Evolutionary conservation across 2,797 vertebrate genomes (phyloP).

Genomic region (Chelonia mydas): DNA sequence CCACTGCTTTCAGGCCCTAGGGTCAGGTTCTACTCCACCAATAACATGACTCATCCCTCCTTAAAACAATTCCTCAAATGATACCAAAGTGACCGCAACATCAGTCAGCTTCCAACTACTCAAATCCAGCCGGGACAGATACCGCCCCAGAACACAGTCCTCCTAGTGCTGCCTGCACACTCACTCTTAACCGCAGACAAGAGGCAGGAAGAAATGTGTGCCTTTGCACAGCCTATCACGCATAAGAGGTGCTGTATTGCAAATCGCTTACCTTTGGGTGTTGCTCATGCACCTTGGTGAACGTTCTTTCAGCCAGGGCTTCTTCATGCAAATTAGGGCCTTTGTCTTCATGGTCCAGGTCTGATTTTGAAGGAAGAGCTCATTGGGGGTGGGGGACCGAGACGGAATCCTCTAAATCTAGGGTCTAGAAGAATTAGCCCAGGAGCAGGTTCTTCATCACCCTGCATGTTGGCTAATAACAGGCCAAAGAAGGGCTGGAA

Average conservation of each 20-base stretch:
- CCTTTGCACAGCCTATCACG: conserved; percentile 37
- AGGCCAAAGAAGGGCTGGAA: neutral
- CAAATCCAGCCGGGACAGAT: conserved; percentile 55
- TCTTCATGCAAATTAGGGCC: neutral
- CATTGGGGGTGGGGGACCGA: neutral
- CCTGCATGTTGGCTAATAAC: neutral
- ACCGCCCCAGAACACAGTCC: conserved; percentile 50
- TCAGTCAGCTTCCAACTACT: conserved; percentile 63
- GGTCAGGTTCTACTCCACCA: conserved; percentile 69
- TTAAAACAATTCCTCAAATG: conserved; percentile 70
- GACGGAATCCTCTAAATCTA: neutral
- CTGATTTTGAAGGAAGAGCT: neutral
- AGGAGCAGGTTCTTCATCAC: neutral
- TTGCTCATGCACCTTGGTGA: neutral
- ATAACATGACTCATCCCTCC: conserved; percentile 72
- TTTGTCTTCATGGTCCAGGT: neutral
- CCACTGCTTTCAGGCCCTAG: conserved; percentile 53
- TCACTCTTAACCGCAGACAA: conserved; percentile 51
- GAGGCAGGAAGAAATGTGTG: conserved; percentile 43
- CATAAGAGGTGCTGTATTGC: conserved; percentile 16
- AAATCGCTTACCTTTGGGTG: conserved; percentile 6
- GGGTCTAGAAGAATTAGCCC: conserved; percentile 8
- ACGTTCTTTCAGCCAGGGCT: neutral
- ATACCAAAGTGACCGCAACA: conserved; percentile 67
- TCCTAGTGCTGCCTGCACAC: conserved; percentile 45